These are phyloP conservation scores for Sitta europaea DNA, from an alignment of 2,113 vertebrate genomes.

Conservation along the genomic window DNA sequence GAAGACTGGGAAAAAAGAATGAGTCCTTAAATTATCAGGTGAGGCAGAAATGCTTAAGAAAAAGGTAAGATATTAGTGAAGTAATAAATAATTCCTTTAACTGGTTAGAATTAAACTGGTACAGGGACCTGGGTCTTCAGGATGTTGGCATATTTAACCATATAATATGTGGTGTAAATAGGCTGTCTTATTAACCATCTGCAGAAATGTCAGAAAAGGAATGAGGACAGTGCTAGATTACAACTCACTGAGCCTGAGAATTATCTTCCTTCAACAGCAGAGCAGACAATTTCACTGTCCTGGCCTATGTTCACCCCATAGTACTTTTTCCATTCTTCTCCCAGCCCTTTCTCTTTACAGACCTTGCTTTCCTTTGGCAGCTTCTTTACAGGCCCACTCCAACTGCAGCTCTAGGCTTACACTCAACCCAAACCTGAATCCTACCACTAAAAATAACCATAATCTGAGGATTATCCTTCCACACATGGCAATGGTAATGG, in stretches of 20 bases:
- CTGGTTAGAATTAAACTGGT: neutral
- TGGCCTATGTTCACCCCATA: neutral
- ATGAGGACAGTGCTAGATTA: neutral
- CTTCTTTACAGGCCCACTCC: neutral
- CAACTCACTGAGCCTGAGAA: neutral
- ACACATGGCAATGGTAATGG: neutral
- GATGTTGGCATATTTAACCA: neutral
- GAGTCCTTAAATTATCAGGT: neutral
- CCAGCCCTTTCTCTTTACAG: neutral
- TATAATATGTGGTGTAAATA: neutral
- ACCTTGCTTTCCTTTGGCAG: neutral
- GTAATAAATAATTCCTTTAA: neutral
- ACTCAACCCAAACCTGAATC: neutral
- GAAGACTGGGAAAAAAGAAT: neutral
- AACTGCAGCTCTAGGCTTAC: neutral
- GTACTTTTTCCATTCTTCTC: neutral
- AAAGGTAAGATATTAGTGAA: neutral
- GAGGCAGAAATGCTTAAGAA: neutral
- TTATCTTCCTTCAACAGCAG: neutral
- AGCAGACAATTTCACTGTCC: neutral
- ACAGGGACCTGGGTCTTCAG: neutral
- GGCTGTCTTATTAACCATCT: neutral
- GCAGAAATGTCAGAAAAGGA: neutral
- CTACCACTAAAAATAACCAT: slow-evolving; percentile 18
- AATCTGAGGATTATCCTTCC: slow-evolving; percentile 19